Evolutionary conservation across 1,140 invertebrate genomes (phyloP), one percentile per base, ranked within the genome.

Genomic region (Diprion similis): DNA sequence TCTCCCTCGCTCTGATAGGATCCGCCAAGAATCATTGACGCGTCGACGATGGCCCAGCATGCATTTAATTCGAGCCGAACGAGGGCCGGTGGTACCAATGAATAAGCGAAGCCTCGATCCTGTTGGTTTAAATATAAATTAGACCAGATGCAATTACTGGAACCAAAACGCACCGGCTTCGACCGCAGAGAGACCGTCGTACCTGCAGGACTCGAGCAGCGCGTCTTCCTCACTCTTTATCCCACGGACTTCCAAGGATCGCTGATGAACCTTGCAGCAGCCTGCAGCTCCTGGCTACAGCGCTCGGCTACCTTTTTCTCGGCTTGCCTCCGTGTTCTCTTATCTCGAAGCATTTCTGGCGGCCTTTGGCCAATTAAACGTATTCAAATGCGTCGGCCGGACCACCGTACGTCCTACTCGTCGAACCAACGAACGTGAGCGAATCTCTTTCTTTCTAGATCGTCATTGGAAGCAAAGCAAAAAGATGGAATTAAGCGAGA

Each of bases 111-210:
- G 51, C 51, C 51, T 59, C 11, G 51, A 59, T 59, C 11, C 6
- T 59, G 51, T 59, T 59, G 51, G 51, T 59, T 59, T 59, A 59
- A 59, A 59, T 59, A 59, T 59, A 59, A 59, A 59, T 59, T 59
- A 59, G 51, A 59, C n/a, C 11, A 59, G 51, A 59, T 59, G 51
- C 51, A 59, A 59, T 59, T 59, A 59, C 51, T 59, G 51, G 51
- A 17, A 59, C 11, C 51, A 59, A 59, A 59, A 59, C 51, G 51
- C 51, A 59, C 11, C 51, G 11, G n/a, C 51, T 37, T 6, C 24
- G 24, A 37, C 24, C 51, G 51, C 51, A 17, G 51, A 59, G 51
- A 13, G 51, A 59, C 3, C 51, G 11, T 59, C 51, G 24, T 59
- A 17, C 51, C 51, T 15, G 51, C 51, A 17, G 51, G 51, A 17